Conservation (phyloP, 2,888 invertebrate species). For the Tetramorium bicarinatum region DNA sequence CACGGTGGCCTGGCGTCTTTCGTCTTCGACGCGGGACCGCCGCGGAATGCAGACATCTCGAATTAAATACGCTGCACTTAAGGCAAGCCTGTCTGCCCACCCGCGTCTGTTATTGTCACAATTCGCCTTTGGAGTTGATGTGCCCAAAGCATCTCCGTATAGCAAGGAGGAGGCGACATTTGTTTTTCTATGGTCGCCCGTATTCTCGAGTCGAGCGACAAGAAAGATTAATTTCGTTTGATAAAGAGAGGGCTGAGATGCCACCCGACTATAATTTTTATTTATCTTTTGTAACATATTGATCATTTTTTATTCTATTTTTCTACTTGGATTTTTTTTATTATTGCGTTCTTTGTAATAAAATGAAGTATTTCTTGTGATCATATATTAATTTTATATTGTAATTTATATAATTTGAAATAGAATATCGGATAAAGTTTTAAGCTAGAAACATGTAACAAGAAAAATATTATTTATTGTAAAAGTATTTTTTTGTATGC, state of each 20-base stretch:
- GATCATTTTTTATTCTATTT: neutral
- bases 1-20: conserved; percentile 9
- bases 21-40: conserved; percentile 15
- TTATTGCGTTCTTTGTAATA: neutral
- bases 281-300: neutral
- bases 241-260: neutral
- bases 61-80: conserved; percentile 36
- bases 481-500: neutral
- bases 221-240: conserved; percentile 2
- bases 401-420: neutral
- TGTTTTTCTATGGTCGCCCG: neutral
- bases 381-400: neutral
- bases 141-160: neutral
- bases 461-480: neutral
- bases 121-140: neutral
- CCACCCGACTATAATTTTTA: neutral
- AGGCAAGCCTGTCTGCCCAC: neutral
- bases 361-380: neutral
- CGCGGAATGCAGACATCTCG: conserved; percentile 61
- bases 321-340: neutral
- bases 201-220: neutral
- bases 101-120: neutral
- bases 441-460: neutral
- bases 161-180: neutral
- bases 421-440: neutral